These are phyloP conservation scores for Chaetops frenatus DNA, from an alignment of 2,113 vertebrate genomes.

Conservation along the genomic window DNA sequence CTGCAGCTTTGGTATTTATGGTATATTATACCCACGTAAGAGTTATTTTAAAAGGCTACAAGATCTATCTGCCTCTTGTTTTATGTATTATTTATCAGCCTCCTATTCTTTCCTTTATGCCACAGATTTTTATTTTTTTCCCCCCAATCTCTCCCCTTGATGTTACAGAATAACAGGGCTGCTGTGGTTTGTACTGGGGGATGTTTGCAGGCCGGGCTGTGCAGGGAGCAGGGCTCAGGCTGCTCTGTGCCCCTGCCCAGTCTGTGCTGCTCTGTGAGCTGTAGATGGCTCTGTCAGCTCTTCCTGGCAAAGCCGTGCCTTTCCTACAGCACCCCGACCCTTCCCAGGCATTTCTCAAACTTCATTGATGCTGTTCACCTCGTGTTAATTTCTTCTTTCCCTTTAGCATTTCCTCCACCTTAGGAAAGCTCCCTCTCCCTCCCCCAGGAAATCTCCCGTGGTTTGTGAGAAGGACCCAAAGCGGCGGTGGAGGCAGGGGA, in stretches of 20 bases:
- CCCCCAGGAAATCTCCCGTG: background rate
- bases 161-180: background rate
- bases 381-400: background rate
- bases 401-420: background rate
- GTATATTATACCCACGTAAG: background rate
- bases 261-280: background rate
- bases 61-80: background rate
- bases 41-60: background rate
- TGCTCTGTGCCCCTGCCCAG: too few relatives aligned
- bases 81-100: slow-evolving; percentile 14
- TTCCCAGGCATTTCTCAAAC: background rate
- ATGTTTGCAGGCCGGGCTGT: background rate
- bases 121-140: background rate
- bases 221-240: background rate
- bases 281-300: background rate
- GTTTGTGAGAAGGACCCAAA: background rate
- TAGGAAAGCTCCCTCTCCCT: background rate
- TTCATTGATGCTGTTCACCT: background rate
- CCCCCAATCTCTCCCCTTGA: background rate
- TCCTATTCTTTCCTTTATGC: background rate
- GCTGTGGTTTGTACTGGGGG: background rate
- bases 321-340: background rate
- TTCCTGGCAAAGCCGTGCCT: rapidly evolving
- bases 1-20: slow-evolving; percentile 33
- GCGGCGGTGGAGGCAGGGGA: background rate